Base-by-base conservation (phyloP, 1,140 invertebrate genomes). In the Drosophila simulans region DNA sequence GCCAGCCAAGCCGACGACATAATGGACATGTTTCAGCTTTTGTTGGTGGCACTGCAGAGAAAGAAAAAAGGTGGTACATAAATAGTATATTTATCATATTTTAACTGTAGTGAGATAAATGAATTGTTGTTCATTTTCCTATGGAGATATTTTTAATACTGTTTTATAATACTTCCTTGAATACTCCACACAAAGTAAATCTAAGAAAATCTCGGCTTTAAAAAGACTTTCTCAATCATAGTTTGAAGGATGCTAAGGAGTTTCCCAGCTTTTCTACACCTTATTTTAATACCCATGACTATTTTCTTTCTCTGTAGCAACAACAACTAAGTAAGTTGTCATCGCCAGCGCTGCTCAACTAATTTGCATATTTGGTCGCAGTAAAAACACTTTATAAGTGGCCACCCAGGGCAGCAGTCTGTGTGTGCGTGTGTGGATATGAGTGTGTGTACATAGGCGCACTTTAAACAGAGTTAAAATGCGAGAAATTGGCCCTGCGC, bases 391-490 rank as follows among this genome's bases (percentile, higher is more conserved):
- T 84, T 89, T 77, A 78, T 63, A 84, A 89, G 84, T 89, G 84
- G 85, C 84, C 84, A 89, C 84, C 84, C 80, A 89, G 73, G 65
- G 73, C 31, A 59, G 43, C 53, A 40, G 40, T 27, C 49, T 25
- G 5, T 34, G 13, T 46, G 35, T 43, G 40, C 46, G 20, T 35
- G 46, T 57, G 27, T 57, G 40, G 66, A 27, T 56, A 13, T 57
- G 31, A 12, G 43, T 46, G 60, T 42, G 56, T 77, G 65, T 65
- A 57, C 77, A 77, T 75, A 77, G 72, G 74, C 62, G 76, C 55
- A 83, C 84, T 89, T 84, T 90, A 89, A 89, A 90, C 85, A 89
- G 90, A 85, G 80, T 85, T 85, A 90, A 90, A 89, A 90, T 69
- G 74, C 58, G 80, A 84, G 80, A 89, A 84, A 89, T 80, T 72